Conservation (phyloP, 2,888 invertebrate species). For the Therioaphis trifolii region DNA sequence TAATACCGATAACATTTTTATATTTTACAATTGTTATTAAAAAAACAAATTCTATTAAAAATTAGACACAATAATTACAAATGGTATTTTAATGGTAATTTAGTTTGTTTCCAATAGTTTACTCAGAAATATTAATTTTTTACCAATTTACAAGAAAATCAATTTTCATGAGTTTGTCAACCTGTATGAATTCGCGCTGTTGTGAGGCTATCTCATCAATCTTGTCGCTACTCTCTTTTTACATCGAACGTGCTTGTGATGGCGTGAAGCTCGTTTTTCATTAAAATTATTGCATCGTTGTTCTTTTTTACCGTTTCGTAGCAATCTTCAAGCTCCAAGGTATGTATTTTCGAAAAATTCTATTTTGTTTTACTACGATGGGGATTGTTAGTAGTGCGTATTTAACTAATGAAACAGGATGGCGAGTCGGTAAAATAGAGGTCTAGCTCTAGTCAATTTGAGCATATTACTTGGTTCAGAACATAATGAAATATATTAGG, state of each 20-base stretch:
- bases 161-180: background rate
- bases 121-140: background rate
- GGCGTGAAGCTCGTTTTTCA: background rate
- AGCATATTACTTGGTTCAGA: too few species aligned
- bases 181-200: background rate
- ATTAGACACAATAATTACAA: background rate
- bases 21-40: background rate
- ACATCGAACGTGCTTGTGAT: constrained; percentile 10
- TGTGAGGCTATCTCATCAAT: constrained; percentile 30
- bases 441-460: too few species aligned
- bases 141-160: background rate
- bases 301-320: background rate
- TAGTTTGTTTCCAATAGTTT: background rate
- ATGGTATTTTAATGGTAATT: background rate
- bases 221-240: background rate
- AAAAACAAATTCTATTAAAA: background rate
- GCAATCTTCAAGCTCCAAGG: background rate
- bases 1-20: background rate
- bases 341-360: constrained; percentile 20
- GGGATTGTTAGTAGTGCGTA: too few species aligned
- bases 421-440: too few species aligned
- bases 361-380: background rate
- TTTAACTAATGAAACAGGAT: too few species aligned
- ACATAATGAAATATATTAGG: too few species aligned
- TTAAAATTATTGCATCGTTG: background rate